Percentiles rank a stretch among this genome's conserved stretches.
These are phyloP conservation scores for Rattus norvegicus DNA, from an alignment of 2,113 vertebrate species.

Conservation along the genomic window GRCr8 NC_086023.1:96839501-96840000, in stretches of 20 bases:
- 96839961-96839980: neutral
- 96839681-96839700: neutral
- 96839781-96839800: neutral
- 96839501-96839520: neutral
- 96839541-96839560: neutral
- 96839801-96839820: neutral
- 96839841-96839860: conserved; percentile 19
- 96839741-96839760: neutral
- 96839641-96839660: neutral
- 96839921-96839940: neutral
- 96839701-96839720: conserved; percentile 9
- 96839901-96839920: neutral
- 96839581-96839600: conserved; percentile 22
- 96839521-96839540: neutral
- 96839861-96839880: neutral
- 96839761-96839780: neutral
- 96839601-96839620: neutral
- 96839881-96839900: neutral
- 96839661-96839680: conserved; percentile 7
- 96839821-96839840: conserved; percentile 2
- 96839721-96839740: conserved; percentile 23
- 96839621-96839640: neutral
- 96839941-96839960: neutral
- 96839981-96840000: neutral
- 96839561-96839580: neutral